Evolutionary conservation across 2,797 vertebrate species (phyloP).

Genomic region (Sarcoramphus papa): DNA sequence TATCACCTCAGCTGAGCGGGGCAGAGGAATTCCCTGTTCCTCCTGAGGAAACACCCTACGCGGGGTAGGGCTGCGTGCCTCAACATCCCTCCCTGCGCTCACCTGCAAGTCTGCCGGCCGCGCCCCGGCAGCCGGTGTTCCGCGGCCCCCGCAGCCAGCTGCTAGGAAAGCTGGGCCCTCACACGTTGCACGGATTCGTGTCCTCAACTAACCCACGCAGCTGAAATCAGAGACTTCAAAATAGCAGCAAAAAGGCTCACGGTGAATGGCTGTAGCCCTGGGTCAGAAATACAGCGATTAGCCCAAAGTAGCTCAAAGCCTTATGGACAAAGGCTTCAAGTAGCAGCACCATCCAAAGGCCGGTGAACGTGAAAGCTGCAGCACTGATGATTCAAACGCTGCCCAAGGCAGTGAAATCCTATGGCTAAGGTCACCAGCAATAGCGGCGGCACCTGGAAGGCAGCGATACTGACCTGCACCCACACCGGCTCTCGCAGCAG

Average conservation of each 20-base stretch:
- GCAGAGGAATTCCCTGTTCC: rapidly evolving
- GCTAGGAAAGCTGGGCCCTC: rapidly evolving
- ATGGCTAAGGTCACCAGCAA: not conserved
- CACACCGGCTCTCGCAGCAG: not conserved
- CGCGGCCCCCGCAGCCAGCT: not conserved
- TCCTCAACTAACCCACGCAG: rapidly evolving
- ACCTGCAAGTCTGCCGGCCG: not conserved
- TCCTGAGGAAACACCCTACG: rapidly evolving
- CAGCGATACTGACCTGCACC: rapidly evolving
- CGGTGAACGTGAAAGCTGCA: rapidly evolving
- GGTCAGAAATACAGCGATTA: rapidly evolving
- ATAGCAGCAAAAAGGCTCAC: rapidly evolving
- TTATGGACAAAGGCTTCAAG: too few relatives aligned
- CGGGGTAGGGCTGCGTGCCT: not conserved
- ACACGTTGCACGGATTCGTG: rapidly evolving
- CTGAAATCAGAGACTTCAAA: rapidly evolving
- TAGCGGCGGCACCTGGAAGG: rapidly evolving
- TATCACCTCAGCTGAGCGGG: rapidly evolving
- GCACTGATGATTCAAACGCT: rapidly evolving
- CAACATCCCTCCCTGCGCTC: not conserved
- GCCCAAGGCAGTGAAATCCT: not conserved
- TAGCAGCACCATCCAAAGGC: not conserved
- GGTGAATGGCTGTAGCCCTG: rapidly evolving
- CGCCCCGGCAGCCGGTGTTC: not conserved
- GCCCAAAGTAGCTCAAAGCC: not conserved